A percentile compares a stretch with the other conserved stretches of the same genome.
These are phyloP conservation scores for Hestina assimilis DNA, from an alignment of 1,140 invertebrate genomes.

Conservation along the genomic window DNA sequence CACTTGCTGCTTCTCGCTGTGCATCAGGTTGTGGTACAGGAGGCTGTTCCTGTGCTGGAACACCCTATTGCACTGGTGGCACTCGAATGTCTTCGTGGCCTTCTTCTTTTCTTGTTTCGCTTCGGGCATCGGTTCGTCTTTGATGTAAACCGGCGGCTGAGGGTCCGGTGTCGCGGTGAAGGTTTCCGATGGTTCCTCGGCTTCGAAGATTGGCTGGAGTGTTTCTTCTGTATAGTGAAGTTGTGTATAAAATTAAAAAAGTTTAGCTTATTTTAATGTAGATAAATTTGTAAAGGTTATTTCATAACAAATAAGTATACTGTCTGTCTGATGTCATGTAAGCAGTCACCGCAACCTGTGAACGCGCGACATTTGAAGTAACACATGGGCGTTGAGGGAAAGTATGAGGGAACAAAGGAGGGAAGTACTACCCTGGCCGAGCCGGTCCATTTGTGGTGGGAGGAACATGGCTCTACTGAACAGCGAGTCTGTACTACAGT, in stretches of 20 bases:
- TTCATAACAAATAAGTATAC: too few species aligned
- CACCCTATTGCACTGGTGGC: constrained; percentile 82
- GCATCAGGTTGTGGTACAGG: constrained; percentile 89
- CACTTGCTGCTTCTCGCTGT: constrained; percentile 87
- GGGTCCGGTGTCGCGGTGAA: constrained; percentile 40
- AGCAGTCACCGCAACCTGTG: too few species aligned
- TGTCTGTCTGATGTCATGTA: too few species aligned
- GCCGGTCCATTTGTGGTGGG: too few species aligned
- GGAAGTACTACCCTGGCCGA: too few species aligned
- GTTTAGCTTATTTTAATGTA: too few species aligned
- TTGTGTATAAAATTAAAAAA: not conserved
- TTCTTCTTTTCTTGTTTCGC: constrained; percentile 43
- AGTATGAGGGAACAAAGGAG: too few species aligned
- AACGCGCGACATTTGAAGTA: too few species aligned
- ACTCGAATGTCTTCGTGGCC: constrained; percentile 48
- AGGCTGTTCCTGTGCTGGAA: constrained; percentile 91
- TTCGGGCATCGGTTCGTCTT: not conserved
- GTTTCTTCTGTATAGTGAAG: constrained; percentile 49
- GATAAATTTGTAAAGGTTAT: too few species aligned
- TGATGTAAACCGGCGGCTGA: not conserved
- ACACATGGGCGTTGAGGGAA: too few species aligned
- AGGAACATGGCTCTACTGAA: too few species aligned
- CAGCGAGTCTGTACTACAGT: too few species aligned
- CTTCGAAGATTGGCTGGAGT: constrained; percentile 62
- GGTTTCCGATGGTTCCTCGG: constrained; percentile 55